Evolutionary conservation across 2,888 invertebrate species (phyloP).

Genomic region (Lepeophtheirus nordmannii): DNA sequence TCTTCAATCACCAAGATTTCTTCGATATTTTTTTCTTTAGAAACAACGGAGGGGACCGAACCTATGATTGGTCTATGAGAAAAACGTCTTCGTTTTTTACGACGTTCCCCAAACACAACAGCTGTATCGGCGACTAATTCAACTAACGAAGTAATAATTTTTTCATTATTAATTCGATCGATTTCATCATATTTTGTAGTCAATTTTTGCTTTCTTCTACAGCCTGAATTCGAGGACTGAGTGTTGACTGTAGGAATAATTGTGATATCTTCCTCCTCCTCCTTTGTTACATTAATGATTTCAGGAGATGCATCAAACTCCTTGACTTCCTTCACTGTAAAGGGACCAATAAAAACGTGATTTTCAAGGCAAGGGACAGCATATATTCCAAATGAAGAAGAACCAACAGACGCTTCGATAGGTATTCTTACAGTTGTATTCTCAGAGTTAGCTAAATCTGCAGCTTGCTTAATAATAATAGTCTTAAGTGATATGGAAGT

Average conservation of each 20-base stretch:
- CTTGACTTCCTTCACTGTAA: not conserved
- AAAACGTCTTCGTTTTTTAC: not conserved
- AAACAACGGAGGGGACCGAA: not conserved
- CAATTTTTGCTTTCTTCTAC: too few relatives aligned
- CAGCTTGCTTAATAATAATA: slow-evolving; percentile 14
- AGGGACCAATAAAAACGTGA: slow-evolving; percentile 22
- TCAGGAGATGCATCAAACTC: not conserved
- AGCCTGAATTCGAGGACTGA: not conserved
- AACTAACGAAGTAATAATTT: not conserved
- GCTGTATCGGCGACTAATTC: not conserved
- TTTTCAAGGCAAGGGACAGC: slow-evolving; percentile 21
- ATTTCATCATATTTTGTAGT: not conserved
- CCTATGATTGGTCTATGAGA: not conserved
- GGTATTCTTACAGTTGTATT: slow-evolving; percentile 22
- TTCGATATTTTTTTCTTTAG: not conserved
- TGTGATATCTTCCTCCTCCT: slow-evolving; percentile 9
- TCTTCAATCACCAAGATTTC: not conserved
- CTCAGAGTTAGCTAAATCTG: slow-evolving; percentile 2
- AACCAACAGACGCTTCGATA: slow-evolving; percentile 4
- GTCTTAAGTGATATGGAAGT: slow-evolving; percentile 12
- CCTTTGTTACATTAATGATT: not conserved
- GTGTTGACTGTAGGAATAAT: not conserved
- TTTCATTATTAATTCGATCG: not conserved
- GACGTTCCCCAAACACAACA: not conserved
- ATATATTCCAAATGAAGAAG: slow-evolving; percentile 14